Conservation (phyloP, 2,888 invertebrate species). For the Tetragnatha montana region DNA sequence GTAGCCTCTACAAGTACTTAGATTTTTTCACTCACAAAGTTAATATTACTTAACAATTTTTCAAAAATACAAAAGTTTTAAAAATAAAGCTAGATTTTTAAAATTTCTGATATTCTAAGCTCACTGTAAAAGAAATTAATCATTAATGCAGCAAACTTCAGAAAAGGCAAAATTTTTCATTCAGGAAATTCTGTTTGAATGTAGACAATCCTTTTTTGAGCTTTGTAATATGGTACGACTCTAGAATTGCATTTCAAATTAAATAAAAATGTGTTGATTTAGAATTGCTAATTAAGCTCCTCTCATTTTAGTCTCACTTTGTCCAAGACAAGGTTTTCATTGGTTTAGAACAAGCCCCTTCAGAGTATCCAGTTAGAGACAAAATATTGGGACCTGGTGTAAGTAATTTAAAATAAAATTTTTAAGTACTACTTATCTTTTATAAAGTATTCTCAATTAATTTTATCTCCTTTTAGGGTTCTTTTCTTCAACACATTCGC, state of each 20-base stretch:
- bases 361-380: conserved; percentile 84
- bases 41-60: too few relatives aligned
- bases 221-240: too few relatives aligned
- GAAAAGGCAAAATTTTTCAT: too few relatives aligned
- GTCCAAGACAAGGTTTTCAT: conserved; percentile 85
- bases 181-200: too few relatives aligned
- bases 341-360: conserved; percentile 86
- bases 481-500: conserved; percentile 84
- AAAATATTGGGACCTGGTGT: conserved; percentile 82
- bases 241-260: background rate
- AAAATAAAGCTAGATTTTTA: too few relatives aligned
- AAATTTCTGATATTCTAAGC: too few relatives aligned
- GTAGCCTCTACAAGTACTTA: too few relatives aligned
- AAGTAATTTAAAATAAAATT: conserved; percentile 71
- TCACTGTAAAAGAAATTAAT: too few relatives aligned
- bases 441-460: background rate
- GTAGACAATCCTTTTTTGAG: too few relatives aligned
- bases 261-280: background rate
- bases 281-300: background rate
- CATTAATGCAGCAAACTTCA: too few relatives aligned
- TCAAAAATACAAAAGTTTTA: too few relatives aligned
- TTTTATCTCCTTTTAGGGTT: conserved; percentile 74
- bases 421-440: background rate
- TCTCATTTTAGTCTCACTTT: conserved; percentile 73
- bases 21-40: too few relatives aligned